Evolutionary conservation across 1,140 invertebrate species (phyloP).

Genomic region (Aphaenogaster floridana): DNA sequence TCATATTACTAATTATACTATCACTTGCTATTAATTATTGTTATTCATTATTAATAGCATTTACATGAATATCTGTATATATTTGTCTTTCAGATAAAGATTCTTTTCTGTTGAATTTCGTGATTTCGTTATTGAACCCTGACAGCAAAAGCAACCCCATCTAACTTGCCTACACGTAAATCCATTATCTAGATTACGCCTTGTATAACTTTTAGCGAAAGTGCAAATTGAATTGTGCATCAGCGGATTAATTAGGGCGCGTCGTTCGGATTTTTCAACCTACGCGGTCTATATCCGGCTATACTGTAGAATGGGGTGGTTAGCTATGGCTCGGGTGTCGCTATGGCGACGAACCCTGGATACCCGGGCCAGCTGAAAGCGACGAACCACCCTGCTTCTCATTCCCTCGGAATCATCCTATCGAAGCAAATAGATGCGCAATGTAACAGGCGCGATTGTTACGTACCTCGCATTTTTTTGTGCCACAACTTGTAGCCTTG

Average conservation of each 20-base stretch:
- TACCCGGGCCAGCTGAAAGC: conserved; percentile 73
- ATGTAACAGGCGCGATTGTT: conserved; percentile 35
- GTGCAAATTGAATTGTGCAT: conserved; percentile 26
- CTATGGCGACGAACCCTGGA: conserved; percentile 78
- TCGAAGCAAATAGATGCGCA: conserved; percentile 27
- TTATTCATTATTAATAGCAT: neutral
- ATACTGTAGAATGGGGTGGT: conserved; percentile 21
- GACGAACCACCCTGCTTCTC: conserved; percentile 28
- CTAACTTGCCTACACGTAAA: neutral
- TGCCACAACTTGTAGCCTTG: neutral
- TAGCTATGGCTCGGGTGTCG: conserved; percentile 67
- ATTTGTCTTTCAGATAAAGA: neutral
- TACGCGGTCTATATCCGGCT: neutral
- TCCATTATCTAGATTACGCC: neutral
- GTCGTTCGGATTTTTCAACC: conserved; percentile 16
- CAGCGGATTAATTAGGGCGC: conserved; percentile 18
- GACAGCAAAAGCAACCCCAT: neutral
- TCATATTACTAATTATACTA: neutral
- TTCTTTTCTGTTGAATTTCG: neutral
- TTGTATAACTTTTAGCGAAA: conserved; percentile 7
- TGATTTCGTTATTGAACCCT: neutral
- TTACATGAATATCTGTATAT: neutral
- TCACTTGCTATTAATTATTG: neutral
- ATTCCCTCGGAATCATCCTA: neutral
- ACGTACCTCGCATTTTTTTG: neutral